These are phyloP conservation scores for Hiodon tergisus DNA, from an alignment of 2,113 vertebrate genomes.

Conservation along the genomic window DNA sequence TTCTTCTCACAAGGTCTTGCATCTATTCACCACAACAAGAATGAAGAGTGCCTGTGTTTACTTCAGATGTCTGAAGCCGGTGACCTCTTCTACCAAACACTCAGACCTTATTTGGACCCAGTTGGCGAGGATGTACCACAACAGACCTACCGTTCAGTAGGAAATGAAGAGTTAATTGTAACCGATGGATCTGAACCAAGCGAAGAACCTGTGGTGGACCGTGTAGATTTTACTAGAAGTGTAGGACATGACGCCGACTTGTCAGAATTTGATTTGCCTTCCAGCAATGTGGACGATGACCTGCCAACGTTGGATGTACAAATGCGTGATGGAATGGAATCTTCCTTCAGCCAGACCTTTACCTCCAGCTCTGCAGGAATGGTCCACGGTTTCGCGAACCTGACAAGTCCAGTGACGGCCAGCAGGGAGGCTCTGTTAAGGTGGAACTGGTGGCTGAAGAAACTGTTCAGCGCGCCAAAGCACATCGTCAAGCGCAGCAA, in stretches of 20 bases:
- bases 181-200: neutral
- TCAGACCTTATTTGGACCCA: constrained; percentile 35
- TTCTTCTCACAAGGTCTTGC: constrained; percentile 59
- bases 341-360: neutral
- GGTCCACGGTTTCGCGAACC: neutral
- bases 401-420: neutral
- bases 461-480: constrained; percentile 9
- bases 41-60: constrained; percentile 48
- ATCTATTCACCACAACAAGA: constrained; percentile 15
- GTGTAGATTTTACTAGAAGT: neutral
- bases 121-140: neutral
- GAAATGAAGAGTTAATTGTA: neutral
- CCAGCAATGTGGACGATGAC: constrained; percentile 20
- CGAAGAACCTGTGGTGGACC: constrained; percentile 20
- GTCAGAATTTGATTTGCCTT: constrained; percentile 7
- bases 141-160: neutral
- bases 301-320: neutral
- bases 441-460: constrained; percentile 58
- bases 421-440: constrained; percentile 18
- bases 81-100: constrained; percentile 77
- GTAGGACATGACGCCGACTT: neutral
- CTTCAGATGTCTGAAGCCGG: constrained; percentile 76
- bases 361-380: neutral
- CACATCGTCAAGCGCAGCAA: fast-evolving
- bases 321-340: neutral